These are phyloP conservation scores for Orussus abietinus DNA, from an alignment of 1,140 invertebrate species.

Conservation along the genomic window DNA sequence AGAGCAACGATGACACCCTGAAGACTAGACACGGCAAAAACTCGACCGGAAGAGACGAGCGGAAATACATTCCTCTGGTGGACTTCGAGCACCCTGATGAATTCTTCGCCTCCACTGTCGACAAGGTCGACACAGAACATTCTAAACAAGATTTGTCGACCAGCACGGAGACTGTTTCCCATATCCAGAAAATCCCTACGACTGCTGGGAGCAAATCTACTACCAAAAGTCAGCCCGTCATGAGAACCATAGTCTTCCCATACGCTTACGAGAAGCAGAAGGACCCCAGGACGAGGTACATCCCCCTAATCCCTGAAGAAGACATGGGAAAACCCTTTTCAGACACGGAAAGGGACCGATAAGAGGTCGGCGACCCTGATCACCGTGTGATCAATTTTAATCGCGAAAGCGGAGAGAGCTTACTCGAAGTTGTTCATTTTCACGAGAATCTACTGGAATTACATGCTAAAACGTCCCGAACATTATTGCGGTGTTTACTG, in stretches of 20 bases:
- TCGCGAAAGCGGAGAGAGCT: too few species aligned
- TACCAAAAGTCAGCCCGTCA: constrained; percentile 14
- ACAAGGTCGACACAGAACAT: constrained; percentile 13
- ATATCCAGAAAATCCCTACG: constrained; percentile 41
- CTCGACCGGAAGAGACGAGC: constrained; percentile 18
- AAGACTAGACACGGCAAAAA: constrained; percentile 13
- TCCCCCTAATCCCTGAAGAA: constrained; percentile 45
- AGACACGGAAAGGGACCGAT: constrained; percentile 23
- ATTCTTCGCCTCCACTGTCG: constrained; percentile 15
- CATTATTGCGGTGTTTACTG: too few species aligned
- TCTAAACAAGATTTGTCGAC: neutral
- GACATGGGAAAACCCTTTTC: constrained; percentile 27
- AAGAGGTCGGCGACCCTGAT: too few species aligned
- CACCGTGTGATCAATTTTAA: too few species aligned
- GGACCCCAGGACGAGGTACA: constrained; percentile 47
- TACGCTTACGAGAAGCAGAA: constrained; percentile 45
- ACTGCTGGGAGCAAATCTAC: constrained; percentile 13
- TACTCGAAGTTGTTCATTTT: too few species aligned
- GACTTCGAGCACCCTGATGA: constrained; percentile 22
- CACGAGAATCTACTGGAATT: too few species aligned
- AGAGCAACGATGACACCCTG: constrained; percentile 2
- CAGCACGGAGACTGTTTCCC: constrained; percentile 22
- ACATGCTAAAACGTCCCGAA: too few species aligned
- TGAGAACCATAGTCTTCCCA: constrained; percentile 39
- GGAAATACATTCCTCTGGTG: constrained; percentile 43